Base-by-base conservation (phyloP, 2,113 vertebrate species). In the Pavo muticus region DNA sequence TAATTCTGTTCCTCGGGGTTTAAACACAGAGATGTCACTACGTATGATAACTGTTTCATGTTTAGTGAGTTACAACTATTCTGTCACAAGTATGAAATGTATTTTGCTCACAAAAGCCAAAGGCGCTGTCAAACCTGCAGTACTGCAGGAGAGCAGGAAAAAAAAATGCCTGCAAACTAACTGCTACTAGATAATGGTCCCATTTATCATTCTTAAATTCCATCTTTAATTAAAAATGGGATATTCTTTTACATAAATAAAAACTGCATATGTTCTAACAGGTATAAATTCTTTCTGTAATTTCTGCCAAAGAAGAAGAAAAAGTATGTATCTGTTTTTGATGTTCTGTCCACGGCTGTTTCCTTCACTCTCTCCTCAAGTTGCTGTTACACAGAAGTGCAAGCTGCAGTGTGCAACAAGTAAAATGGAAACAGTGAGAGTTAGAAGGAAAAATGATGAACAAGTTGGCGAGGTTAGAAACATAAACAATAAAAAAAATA, bases 161-260 rank as follows among this genome's bases (percentile, higher is more conserved):
- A 47, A 47, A 92, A 84, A 91, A 94, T 79, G 92, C 80, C 93
- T 81, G 75, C 65, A 91, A 94, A 91, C 85, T 78, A 96, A 71
- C 64, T 30, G 59, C 88, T 93, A 59, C 88, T 65, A 87, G 54
- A 79, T 91, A 96, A 95, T 44, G 29, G 45, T 56, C 14, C 42
- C 86, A 96, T 93, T 95, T 77, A 95, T 95, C 89, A 93, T 77
- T 65, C 83, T 89, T 96, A 89, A 91, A 94, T 93, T 94, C 92
- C 71, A 89, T 32, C 75, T 95, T 97, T 97, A 97, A 95, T 92
- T 95, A 95, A 93, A 90, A 97, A 92, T 60, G 67, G 73, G 87
- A 67, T 88, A 91, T 80, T 84, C 75, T 93, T 69, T 92, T 73
- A 88, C 29, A 87, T 50, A 94, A 96, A 94, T 94, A 85, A 96